Percentiles rank a stretch among this genome's conserved stretches.
Evolutionary conservation across 2,113 vertebrate species (phyloP).

Genomic region (Orycteropus afer): DNA sequence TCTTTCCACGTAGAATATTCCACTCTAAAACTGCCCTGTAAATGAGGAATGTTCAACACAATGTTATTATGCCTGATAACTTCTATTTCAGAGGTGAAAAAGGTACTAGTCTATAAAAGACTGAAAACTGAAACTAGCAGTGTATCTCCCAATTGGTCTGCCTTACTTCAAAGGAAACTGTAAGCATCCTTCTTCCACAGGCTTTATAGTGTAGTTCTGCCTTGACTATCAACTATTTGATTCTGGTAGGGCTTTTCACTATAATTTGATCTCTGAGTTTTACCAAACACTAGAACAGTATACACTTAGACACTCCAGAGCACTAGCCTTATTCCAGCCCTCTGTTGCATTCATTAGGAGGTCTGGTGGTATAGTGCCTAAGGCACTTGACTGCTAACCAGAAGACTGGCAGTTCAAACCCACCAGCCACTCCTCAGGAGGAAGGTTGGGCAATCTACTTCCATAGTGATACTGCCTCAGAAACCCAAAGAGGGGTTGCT

Average conservation of each 20-base stretch:
- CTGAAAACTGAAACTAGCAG: neutral
- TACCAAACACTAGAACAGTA: neutral
- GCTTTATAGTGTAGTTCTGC: neutral
- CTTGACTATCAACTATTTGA: neutral
- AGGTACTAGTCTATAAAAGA: neutral
- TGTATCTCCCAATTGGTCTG: neutral
- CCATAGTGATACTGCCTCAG: too few species aligned
- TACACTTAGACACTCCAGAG: neutral
- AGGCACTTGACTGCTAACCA: too few species aligned
- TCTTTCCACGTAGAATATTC: neutral
- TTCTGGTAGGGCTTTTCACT: neutral
- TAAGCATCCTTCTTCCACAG: neutral
- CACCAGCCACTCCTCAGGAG: too few species aligned
- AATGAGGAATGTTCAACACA: neutral
- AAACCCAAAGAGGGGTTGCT: too few species aligned
- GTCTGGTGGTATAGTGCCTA: too few species aligned
- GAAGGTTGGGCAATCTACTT: too few species aligned
- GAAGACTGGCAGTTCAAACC: too few species aligned
- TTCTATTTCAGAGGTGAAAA: neutral
- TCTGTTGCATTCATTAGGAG: too few species aligned
- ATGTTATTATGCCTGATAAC: neutral
- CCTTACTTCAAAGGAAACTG: neutral
- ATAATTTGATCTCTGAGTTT: neutral
- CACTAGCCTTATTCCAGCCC: neutral
- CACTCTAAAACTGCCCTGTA: neutral